These are phyloP conservation scores for Lobophora halterata DNA, from an alignment of 2,888 invertebrate species.

Conservation along the genomic window DNA sequence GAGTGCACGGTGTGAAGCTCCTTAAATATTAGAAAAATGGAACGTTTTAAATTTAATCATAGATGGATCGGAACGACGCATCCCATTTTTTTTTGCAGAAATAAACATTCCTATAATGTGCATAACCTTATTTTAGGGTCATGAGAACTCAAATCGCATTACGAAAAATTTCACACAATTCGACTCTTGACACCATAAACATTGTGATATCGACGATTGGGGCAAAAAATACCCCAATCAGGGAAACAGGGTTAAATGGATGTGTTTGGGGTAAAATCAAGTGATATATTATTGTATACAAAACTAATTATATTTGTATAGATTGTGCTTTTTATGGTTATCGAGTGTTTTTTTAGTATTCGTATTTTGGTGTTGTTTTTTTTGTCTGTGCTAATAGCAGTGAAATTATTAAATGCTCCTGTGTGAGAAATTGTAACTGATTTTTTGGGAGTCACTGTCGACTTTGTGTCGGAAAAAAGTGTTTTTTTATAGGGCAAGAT, in stretches of 20 bases:
- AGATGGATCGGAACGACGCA: no score
- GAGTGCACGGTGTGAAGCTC: no score
- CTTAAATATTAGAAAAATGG: no score
- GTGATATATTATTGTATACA: conserved; percentile 62
- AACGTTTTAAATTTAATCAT: no score
- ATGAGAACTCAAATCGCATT: conserved; percentile 51
- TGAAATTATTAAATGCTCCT: conserved; percentile 48
- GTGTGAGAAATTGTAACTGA: conserved; percentile 50
- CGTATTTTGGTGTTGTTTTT: conserved; percentile 48
- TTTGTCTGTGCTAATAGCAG: conserved; percentile 37
- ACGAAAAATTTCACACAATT: conserved; percentile 62
- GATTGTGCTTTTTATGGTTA: conserved; percentile 44
- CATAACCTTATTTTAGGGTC: conserved; percentile 41
- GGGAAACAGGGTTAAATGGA: conserved; percentile 69
- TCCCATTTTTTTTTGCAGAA: no score
- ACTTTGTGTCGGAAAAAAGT: no score
- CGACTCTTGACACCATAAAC: conserved; percentile 66
- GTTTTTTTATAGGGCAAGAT: no score
- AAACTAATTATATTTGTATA: conserved; percentile 78
- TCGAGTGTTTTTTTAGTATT: conserved; percentile 38
- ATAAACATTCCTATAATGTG: no score
- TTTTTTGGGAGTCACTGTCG: no score
- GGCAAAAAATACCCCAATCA: conserved; percentile 56
- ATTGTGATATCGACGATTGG: conserved; percentile 60
- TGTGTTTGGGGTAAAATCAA: conserved; percentile 74